phyloP scores from a whole-genome alignment of 2,797 vertebrate genomes.

The Trematomus bernacchii region DNA sequence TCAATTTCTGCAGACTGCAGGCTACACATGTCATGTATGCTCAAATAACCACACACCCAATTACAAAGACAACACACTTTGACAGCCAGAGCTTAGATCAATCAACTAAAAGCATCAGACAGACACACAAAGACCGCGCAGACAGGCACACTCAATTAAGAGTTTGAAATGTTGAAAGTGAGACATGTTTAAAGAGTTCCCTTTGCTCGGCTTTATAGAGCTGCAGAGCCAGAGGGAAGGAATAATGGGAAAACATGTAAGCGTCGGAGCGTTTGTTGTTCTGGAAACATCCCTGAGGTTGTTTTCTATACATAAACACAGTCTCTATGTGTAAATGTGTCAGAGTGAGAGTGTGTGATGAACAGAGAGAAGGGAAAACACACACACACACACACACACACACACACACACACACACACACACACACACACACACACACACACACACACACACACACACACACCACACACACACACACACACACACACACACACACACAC shows the following conservation, averaged over 20 bases:
- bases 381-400: too few species aligned
- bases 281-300: conserved; percentile 56
- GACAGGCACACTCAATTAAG: conserved; percentile 38
- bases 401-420: too few species aligned
- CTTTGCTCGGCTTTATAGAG: conserved; percentile 48
- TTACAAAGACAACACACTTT: conserved; percentile 9
- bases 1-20: conserved; percentile 15
- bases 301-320: conserved; percentile 63
- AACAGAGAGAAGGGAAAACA: neutral
- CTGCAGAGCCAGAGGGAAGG: conserved; percentile 45
- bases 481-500: too few species aligned
- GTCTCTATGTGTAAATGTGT: conserved; percentile 38
- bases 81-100: conserved; percentile 25
- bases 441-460: too few species aligned
- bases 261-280: conserved; percentile 52
- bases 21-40: neutral
- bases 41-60: conserved; percentile 7
- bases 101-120: conserved; percentile 32
- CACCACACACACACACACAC: too few species aligned
- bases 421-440: too few species aligned
- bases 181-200: conserved; percentile 51
- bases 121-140: conserved; percentile 30
- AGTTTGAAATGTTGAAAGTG: conserved; percentile 49
- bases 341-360: conserved; percentile 24
- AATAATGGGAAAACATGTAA: conserved; percentile 32